Evolutionary conservation across 2,797 vertebrate genomes (phyloP).

Genomic region (Pseudochirops corinnae): DNA sequence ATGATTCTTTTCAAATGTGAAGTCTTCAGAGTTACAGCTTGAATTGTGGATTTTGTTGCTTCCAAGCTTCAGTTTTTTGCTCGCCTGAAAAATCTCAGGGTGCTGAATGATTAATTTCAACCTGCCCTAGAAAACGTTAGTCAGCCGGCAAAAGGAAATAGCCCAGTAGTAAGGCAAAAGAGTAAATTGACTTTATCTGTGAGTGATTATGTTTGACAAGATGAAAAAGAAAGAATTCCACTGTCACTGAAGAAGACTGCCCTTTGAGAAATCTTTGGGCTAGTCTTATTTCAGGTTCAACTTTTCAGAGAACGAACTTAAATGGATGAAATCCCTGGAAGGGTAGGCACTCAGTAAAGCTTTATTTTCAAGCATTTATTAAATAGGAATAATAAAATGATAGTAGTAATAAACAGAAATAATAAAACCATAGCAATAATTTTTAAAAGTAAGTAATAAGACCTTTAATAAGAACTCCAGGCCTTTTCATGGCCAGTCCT

Average conservation of each 20-base stretch:
- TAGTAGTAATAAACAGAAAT: neutral
- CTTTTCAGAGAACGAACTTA: conserved; percentile 44
- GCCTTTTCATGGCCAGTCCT: neutral
- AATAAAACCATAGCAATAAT: neutral
- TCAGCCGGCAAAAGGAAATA: conserved; percentile 64
- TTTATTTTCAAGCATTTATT: conserved; percentile 7
- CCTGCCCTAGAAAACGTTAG: conserved; percentile 65
- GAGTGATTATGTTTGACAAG: conserved; percentile 71
- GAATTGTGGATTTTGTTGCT: conserved; percentile 28
- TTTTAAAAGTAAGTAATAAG: neutral
- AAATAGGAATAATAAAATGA: neutral
- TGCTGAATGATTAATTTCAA: conserved; percentile 67
- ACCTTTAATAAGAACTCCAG: conserved; percentile 1
- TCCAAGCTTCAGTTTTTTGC: conserved; percentile 25
- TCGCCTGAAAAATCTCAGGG: conserved; percentile 64
- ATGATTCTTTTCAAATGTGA: neutral
- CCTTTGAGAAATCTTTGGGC: conserved; percentile 55
- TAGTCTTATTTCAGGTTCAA: conserved; percentile 25
- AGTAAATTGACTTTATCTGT: conserved; percentile 72
- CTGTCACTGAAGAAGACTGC: conserved; percentile 61
- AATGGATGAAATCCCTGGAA: conserved; percentile 23
- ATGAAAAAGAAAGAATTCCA: conserved; percentile 63
- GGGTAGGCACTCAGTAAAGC: neutral
- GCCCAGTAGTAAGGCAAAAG: conserved; percentile 60
- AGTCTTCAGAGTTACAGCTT: neutral